phyloP scores from a whole-genome alignment of 2,797 vertebrate genomes.

The Morus bassanus region DNA sequence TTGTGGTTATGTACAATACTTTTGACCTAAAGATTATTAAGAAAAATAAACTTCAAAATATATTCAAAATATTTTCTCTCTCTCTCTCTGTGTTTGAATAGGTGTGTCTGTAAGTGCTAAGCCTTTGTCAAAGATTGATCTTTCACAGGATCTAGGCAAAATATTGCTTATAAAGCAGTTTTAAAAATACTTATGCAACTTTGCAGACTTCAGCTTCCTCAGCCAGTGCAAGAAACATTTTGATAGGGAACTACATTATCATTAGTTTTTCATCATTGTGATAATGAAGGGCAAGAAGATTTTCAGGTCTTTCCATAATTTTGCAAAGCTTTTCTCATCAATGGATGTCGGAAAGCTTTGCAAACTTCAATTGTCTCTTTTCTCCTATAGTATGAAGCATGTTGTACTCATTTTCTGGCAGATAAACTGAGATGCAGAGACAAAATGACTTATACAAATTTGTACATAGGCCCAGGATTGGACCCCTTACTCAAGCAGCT shows the following conservation, averaged over 20 bases:
- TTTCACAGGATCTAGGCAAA: not conserved
- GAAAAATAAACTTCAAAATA: conserved; percentile 62
- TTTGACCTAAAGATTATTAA: not conserved
- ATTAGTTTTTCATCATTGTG: not conserved
- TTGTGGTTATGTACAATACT: not conserved
- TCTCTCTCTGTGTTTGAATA: not conserved
- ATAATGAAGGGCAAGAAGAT: not conserved
- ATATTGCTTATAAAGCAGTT: not conserved
- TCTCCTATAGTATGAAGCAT: not conserved
- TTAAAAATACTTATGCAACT: not conserved
- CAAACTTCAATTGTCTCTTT: not conserved
- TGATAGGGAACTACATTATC: accelerated
- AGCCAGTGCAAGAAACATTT: not conserved
- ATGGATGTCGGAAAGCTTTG: not conserved
- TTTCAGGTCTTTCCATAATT: not conserved
- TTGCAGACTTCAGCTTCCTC: not conserved
- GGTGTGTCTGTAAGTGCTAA: not conserved
- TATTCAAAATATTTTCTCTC: not conserved
- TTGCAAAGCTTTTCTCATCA: not conserved
- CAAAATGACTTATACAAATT: not conserved
- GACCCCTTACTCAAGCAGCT: not conserved
- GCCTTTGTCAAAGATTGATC: not conserved
- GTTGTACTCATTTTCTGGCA: not conserved
- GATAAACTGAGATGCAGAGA: not conserved
- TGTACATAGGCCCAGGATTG: not conserved